Percentiles rank a stretch among this genome's conserved stretches.
phyloP scores from a whole-genome alignment of 2,797 vertebrate species.

The Myiothlypis coronata region DNA sequence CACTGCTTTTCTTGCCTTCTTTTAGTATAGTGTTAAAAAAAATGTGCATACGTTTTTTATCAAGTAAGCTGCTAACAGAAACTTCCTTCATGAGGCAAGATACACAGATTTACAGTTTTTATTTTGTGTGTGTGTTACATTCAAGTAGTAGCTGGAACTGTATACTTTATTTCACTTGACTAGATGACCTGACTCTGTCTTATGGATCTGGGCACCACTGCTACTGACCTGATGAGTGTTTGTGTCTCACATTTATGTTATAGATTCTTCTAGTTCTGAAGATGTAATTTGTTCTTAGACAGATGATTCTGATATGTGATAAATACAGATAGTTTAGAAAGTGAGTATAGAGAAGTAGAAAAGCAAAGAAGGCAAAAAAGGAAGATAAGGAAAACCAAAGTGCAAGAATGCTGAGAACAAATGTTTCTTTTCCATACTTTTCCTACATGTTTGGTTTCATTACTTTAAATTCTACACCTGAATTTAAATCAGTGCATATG shows the following conservation, averaged over 20 bases:
- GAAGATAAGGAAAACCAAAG: background rate
- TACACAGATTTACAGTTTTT: background rate
- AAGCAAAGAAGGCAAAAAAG: background rate
- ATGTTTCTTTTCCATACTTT: background rate
- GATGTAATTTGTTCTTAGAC: background rate
- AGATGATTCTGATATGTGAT: background rate
- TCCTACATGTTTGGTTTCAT: background rate
- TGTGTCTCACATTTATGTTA: background rate
- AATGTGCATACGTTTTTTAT: rapidly evolving
- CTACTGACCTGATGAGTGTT: rapidly evolving
- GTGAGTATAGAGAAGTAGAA: background rate
- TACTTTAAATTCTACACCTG: background rate
- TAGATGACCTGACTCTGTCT: background rate
- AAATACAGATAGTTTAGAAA: background rate
- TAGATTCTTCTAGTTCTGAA: background rate
- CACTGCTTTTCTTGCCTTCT: background rate
- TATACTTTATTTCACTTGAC: background rate
- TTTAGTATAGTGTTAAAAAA: background rate
- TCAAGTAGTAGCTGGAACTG: background rate
- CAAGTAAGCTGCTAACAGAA: background rate
- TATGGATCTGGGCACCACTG: rapidly evolving
- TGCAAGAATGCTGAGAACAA: background rate
- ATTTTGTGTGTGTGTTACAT: background rate
- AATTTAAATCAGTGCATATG: background rate
- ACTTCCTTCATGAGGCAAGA: background rate